Conservation (phyloP, 2,888 invertebrate species). For the Lepetodrilus schrolli region DNA sequence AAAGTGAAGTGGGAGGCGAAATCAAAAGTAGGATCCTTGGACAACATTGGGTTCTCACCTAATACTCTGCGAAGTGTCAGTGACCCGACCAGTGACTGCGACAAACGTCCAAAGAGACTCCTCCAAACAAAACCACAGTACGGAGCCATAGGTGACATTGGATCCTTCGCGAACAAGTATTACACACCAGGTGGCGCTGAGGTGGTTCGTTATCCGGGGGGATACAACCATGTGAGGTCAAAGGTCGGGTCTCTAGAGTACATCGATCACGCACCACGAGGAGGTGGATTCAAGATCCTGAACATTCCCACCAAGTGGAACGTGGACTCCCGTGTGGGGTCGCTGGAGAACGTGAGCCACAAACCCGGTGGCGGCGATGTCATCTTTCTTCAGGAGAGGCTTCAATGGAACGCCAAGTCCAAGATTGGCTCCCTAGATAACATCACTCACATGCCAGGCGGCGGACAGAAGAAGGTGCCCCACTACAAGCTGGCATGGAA, state of each 20-base stretch:
- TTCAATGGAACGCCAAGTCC: conserved; percentile 82
- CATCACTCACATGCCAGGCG: conserved; percentile 83
- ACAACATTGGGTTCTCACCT: conserved; percentile 49
- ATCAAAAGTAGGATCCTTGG: conserved; percentile 83
- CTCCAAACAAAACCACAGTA: conserved; percentile 47
- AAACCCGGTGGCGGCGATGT: conserved; percentile 55
- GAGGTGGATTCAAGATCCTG: conserved; percentile 45
- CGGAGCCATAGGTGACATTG: conserved; percentile 51
- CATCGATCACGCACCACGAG: conserved; percentile 46
- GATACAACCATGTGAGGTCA: conserved; percentile 46
- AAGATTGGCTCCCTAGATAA: conserved; percentile 95
- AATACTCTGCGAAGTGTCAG: conserved; percentile 6
- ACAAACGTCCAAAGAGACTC: background rate
- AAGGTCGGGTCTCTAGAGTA: conserved; percentile 60
- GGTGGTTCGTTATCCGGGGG: background rate
- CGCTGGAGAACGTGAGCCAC: conserved; percentile 56
- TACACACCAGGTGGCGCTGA: conserved; percentile 55
- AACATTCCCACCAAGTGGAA: conserved; percentile 50
- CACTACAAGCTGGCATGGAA: conserved; percentile 76
- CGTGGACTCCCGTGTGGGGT: conserved; percentile 53
- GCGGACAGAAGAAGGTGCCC: conserved; percentile 47
- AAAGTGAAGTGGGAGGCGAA: conserved; percentile 80
- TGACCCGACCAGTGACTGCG: conserved; percentile 15
- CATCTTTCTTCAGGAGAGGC: conserved; percentile 52
- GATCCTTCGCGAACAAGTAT: conserved; percentile 48